These are phyloP conservation scores for Callithrix jacchus DNA, from an alignment of 2,113 vertebrate species.

Conservation along the genomic window DNA sequence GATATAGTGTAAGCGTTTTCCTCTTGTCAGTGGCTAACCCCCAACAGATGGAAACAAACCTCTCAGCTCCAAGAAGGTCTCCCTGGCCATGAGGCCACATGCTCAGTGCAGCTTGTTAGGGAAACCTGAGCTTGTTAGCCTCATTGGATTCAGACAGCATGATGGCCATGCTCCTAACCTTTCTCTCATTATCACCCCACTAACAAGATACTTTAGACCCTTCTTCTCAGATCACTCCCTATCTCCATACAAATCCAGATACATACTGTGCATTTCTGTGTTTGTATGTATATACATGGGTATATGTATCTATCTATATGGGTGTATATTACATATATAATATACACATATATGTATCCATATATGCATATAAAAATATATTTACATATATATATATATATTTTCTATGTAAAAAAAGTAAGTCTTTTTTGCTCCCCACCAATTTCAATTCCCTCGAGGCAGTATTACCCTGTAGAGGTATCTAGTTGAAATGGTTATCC, in stretches of 20 bases:
- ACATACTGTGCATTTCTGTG: not conserved
- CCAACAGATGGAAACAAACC: too few species aligned
- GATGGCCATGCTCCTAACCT: not conserved
- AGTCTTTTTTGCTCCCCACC: not conserved
- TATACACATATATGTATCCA: too few species aligned
- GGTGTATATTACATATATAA: too few species aligned
- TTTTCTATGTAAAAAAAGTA: not conserved
- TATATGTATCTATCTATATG: too few species aligned
- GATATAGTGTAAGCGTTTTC: not conserved
- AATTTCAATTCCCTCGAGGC: not conserved
- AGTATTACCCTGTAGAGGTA: not conserved
- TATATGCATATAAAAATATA: too few species aligned
- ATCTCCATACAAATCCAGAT: not conserved
- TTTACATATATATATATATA: too few species aligned
- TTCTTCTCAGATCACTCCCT: not conserved
- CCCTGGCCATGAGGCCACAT: accelerated
- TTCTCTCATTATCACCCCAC: not conserved
- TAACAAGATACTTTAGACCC: not conserved
- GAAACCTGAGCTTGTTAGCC: accelerated
- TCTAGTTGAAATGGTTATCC: not conserved
- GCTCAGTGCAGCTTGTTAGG: not conserved
- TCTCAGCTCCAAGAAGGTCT: not conserved
- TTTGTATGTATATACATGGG: not conserved
- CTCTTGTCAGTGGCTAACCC: not conserved
- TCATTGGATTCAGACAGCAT: not conserved